phyloP scores from a whole-genome alignment of 2,113 vertebrate genomes.

The Smithornis capensis region DNA sequence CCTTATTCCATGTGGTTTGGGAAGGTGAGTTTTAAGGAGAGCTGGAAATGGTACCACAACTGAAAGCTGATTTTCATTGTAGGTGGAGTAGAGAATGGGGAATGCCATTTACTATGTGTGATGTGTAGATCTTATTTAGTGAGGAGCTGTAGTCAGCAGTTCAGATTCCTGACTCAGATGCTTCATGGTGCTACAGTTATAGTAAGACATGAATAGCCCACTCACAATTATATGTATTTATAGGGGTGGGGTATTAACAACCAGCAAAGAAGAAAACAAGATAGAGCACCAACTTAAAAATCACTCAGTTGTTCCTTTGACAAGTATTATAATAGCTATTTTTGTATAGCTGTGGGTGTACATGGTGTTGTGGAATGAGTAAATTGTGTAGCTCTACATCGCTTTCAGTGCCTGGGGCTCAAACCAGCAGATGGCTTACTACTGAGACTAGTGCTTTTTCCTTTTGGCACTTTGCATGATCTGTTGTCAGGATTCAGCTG shows the following conservation, averaged over 20 bases:
- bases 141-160: conserved; percentile 37
- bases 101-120: not conserved
- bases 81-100: conserved; percentile 13
- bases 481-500: not conserved
- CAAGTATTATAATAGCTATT: conserved; percentile 46
- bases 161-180: conserved; percentile 53
- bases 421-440: not conserved
- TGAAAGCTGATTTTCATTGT: conserved; percentile 44
- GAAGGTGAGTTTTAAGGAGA: conserved; percentile 17
- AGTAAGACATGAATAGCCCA: conserved; percentile 24
- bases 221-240: conserved; percentile 32
- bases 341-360: conserved; percentile 39
- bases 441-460: not conserved
- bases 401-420: conserved; percentile 1
- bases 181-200: conserved; percentile 21
- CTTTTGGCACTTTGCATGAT: not conserved
- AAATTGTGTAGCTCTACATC: conserved; percentile 1
- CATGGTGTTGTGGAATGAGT: conserved; percentile 22
- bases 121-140: conserved; percentile 31
- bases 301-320: conserved; percentile 47
- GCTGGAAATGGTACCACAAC: not conserved
- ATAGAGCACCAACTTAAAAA: conserved; percentile 53
- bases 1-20: not conserved
- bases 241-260: conserved; percentile 36
- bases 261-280: conserved; percentile 29